Base-by-base conservation (phyloP, 2,113 vertebrate species). In the Centropus bengalensis region DNA sequence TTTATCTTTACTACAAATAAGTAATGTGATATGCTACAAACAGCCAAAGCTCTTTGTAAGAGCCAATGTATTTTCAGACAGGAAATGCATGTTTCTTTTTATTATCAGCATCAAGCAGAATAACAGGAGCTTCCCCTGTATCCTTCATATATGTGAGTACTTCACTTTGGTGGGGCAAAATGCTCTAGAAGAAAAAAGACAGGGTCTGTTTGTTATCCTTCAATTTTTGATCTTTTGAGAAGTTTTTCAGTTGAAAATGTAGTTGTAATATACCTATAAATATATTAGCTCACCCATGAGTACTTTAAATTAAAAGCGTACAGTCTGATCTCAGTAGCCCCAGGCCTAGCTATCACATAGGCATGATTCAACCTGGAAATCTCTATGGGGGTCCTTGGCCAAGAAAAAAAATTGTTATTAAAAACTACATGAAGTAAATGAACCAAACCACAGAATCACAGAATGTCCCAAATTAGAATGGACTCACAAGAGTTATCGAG, bases 141-240 rank as follows among this genome's bases (percentile, higher is more conserved):
- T 10, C 6, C 3, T 58, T 1, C 1, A 32, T 20, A 4, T 9
- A 24, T 8, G 0, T 10, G 8, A 56, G 5, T 36, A 51, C 8
- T 45, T 9, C 8, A 30, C 10, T 78, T 93, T 47, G n/a, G 5
- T 33, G 38, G 12, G 19, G 6, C 66, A 52, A 47, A 89, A 10
- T 2, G 1, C 32, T 64, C 18, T 54, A 45, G 78, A 62, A 79
- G 54, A 74, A 33, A 69, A 40, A 55, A 12, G 22, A 75, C 3
- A 54, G 5, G 3, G 6, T 69, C 24, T 32, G 10, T 45, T 74
- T 86, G 47, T 33, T 74, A 7, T 21, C 28, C 26, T 81, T 12
- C 33, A 69, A 9, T n/a, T 63, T 52, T 55, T 64, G 8, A 15
- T 52, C 23, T 92, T 82, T 69, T 42, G 6, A 19, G 55, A 32